Evolutionary conservation across 1,140 invertebrate genomes (phyloP).

Genomic region (Dreissena rostriformis): DNA sequence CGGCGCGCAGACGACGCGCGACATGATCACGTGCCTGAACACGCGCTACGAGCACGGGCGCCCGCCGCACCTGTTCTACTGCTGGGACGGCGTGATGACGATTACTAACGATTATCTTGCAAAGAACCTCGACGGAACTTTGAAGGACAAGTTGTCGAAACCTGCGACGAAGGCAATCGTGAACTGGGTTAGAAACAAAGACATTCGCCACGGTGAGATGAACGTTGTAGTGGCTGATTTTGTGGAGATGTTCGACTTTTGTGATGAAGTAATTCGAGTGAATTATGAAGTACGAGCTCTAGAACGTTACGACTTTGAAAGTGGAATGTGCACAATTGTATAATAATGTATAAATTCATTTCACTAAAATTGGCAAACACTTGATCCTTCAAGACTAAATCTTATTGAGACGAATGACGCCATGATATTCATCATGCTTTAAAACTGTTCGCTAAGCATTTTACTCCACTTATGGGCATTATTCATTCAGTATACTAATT

Average conservation of each 20-base stretch:
- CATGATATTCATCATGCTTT: too few relatives aligned
- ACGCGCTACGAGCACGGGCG: conserved; percentile 11
- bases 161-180: conserved; percentile 5
- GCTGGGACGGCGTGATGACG: conserved; percentile 17
- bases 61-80: conserved; percentile 20
- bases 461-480: too few relatives aligned
- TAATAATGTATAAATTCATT: not conserved
- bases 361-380: too few relatives aligned
- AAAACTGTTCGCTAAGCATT: too few relatives aligned
- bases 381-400: too few relatives aligned
- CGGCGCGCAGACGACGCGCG: conserved; percentile 1
- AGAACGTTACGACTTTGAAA: conserved; percentile 30
- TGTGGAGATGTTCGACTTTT: conserved; percentile 28
- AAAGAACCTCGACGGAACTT: conserved; percentile 9
- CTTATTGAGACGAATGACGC: too few relatives aligned
- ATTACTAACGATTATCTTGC: conserved; percentile 1
- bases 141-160: conserved; percentile 24
- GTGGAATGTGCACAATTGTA: not conserved
- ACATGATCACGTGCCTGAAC: conserved; percentile 15
- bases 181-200: conserved; percentile 30
- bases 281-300: conserved; percentile 9
- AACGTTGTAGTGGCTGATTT: conserved; percentile 46
- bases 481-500: too few relatives aligned
- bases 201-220: conserved; percentile 22
- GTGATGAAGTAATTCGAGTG: conserved; percentile 14